Base-by-base conservation (phyloP, 2,797 vertebrate species). In the Phoebastria nigripes region DNA sequence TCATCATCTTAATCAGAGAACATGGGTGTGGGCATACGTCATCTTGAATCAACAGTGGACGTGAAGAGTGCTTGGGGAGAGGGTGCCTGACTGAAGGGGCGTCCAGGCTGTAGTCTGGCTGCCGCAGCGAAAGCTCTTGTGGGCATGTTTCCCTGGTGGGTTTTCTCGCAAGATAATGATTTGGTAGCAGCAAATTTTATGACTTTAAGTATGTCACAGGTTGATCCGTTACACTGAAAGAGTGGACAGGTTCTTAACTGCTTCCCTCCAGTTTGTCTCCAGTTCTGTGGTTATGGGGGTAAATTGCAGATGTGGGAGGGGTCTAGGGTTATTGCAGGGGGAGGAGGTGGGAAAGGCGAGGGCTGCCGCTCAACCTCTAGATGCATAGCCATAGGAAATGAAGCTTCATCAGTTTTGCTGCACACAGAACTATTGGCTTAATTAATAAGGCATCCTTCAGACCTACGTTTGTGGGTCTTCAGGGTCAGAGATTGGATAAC, bases 81-180 rank as follows among this genome's bases (percentile, higher is more conserved):
- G 9, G 14, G 9, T 9, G 65, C 6, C 11, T 47, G 31, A 2
- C 20, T 11, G 39, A 52, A 61, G 15, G 31, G 19, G 17, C 7
- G 9, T 56, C 33, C 29, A 29, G 55, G 16, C 19, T 82, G 25
- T 25, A 29, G n/a, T 33, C 39, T 28, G 41, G 15, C 21, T 47
- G 28, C 31, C 2, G 4, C 58, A 46, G 11, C 6, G 33, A 24
- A 39, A 52, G 3, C 5, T 71, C 20, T 11, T 28, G 24, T 12
- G 15, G 15, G 15, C 5, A 4, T 0, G 6, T 62, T 71, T 83
- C 29, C 46, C 13, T 1, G 1, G 4, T 22, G 28, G 10, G 14
- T 76, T 85, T 86, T 66, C 24, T 44, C 69, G 63, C 12, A 54
- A 65, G 29, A 5, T 28, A 24, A 28, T 21, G 26, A 28, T 31